Evolutionary conservation across 2,888 invertebrate genomes (phyloP).

Genomic region (Drosophila testacea): DNA sequence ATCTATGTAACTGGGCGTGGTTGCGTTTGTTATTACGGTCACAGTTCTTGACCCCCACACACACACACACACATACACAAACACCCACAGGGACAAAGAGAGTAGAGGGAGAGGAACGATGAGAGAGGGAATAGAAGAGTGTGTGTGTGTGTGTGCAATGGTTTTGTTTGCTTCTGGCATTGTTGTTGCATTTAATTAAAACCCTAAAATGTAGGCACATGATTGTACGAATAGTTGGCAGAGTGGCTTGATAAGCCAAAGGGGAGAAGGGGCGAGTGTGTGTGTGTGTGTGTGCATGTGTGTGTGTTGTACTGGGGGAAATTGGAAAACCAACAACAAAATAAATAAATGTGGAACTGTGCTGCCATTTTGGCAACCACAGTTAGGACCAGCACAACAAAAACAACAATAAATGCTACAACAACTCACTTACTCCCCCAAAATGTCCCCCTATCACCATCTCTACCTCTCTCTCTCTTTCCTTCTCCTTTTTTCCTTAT

Average conservation of each 20-base stretch:
- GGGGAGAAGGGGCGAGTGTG: background rate
- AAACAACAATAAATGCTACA: conserved; percentile 15
- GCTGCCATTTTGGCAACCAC: conserved; percentile 61
- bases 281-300: background rate
- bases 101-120: background rate
- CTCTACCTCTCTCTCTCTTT: background rate
- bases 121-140: background rate
- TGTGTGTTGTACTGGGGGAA: conserved; percentile 20
- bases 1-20: conserved; percentile 19
- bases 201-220: conserved; percentile 70
- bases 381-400: conserved; percentile 36
- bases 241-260: conserved; percentile 34
- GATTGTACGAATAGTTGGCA: conserved; percentile 44
- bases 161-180: conserved; percentile 63
- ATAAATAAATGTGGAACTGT: conserved; percentile 61
- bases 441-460: background rate
- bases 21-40: conserved; percentile 37
- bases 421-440: conserved; percentile 13
- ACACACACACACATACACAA: background rate
- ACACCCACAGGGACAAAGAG: no score
- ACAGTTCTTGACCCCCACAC: conserved; percentile 56
- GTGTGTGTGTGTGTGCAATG: conserved; percentile 38
- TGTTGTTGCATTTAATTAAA: conserved; percentile 80
- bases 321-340: conserved; percentile 54
- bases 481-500: background rate